phyloP scores from a whole-genome alignment of 2,113 vertebrate genomes.

The Lophius piscatorius region DNA sequence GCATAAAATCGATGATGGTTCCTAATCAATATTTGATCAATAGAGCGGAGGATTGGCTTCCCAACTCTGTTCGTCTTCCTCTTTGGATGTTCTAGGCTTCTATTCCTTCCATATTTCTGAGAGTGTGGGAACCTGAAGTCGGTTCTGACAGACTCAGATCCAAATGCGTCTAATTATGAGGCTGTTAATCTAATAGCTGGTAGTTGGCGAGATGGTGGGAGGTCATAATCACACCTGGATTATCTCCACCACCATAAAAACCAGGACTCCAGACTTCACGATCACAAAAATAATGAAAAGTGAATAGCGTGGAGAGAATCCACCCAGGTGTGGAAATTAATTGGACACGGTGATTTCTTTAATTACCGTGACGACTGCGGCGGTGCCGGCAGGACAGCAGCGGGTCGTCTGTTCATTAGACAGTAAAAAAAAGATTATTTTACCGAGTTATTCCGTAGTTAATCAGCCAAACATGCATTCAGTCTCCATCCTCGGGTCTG shows the following conservation, averaged over 20 bases:
- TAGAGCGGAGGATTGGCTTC: slow-evolving; percentile 32
- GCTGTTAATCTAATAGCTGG: slow-evolving; percentile 42
- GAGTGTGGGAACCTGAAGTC: slow-evolving; percentile 17
- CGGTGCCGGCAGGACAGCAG: too few relatives aligned
- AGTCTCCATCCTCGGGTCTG: too few relatives aligned
- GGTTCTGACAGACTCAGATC: slow-evolving; percentile 12
- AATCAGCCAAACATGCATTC: too few relatives aligned
- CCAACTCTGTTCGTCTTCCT: slow-evolving; percentile 24
- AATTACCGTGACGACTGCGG: slow-evolving; percentile 6
- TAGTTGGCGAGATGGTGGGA: background rate
- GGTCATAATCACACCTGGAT: slow-evolving; percentile 11
- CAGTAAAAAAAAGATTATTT: too few relatives aligned
- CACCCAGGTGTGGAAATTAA: slow-evolving; percentile 18
- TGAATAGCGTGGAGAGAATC: slow-evolving; percentile 9
- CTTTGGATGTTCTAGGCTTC: slow-evolving; percentile 28
- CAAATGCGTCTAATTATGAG: slow-evolving; percentile 39
- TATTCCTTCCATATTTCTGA: slow-evolving; percentile 28
- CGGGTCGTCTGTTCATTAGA: too few relatives aligned
- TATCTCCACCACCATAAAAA: slow-evolving; percentile 8
- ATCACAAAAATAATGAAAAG: slow-evolving; percentile 25
- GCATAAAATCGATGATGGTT: slow-evolving; percentile 25
- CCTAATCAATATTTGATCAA: slow-evolving; percentile 39
- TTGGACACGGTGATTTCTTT: background rate
- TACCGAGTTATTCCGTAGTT: too few relatives aligned
- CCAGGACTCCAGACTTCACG: background rate